A percentile compares a stretch with the other conserved stretches of the same genome.
These are phyloP conservation scores for Neolamprologus cancellatus DNA, from an alignment of 2,113 vertebrate species.

Conservation along the genomic window DNA sequence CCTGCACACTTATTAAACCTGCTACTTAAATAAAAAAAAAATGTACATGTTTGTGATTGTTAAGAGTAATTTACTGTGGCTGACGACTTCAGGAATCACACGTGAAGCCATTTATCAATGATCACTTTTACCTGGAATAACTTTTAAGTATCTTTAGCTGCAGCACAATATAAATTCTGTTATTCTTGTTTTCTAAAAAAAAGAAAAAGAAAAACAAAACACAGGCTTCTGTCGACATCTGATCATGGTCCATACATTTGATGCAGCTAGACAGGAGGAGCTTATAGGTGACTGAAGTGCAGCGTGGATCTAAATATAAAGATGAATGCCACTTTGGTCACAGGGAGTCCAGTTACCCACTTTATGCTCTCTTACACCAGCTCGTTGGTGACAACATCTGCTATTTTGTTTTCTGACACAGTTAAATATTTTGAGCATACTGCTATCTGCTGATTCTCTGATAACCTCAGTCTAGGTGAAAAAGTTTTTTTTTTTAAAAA, in stretches of 20 bases:
- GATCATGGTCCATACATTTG: neutral
- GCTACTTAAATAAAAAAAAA: neutral
- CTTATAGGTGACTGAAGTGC: neutral
- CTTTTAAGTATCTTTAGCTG: neutral
- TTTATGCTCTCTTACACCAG: neutral
- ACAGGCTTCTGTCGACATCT: neutral
- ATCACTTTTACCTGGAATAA: neutral
- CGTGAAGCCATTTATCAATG: neutral
- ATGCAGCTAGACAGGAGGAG: neutral
- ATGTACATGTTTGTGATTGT: neutral
- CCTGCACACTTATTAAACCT: neutral
- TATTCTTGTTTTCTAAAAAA: neutral
- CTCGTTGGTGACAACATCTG: neutral
- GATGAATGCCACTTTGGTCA: neutral
- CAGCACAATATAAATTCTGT: neutral
- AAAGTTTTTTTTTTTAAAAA: accelerated
- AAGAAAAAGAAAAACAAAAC: accelerated
- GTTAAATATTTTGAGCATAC: neutral
- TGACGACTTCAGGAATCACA: neutral
- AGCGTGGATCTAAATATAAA: slow-evolving; percentile 50
- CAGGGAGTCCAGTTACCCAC: slow-evolving; percentile 29
- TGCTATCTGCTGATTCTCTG: neutral
- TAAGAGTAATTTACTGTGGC: neutral
- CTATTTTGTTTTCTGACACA: neutral
- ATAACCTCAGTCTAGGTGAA: neutral